Evolutionary conservation across 2,113 vertebrate genomes (phyloP), one percentile per base, ranked within the genome.

Genomic region (Benitochromis conjunctus): DNA sequence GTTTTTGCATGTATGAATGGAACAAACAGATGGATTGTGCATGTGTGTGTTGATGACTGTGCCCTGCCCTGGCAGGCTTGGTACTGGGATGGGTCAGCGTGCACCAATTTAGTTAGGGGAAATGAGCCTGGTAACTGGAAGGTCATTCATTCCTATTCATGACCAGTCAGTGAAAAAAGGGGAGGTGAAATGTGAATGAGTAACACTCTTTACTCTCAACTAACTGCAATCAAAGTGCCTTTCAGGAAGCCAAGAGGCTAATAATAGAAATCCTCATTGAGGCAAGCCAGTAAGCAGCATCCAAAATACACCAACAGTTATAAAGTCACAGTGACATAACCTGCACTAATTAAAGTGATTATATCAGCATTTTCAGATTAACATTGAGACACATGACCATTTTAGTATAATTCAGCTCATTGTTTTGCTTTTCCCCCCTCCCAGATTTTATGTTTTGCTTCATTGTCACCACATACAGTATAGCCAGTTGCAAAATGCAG

Each of bases 1-100:
- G 80, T 79, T 31, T 58, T 78, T 87, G 85, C 74, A 76, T 34
- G 77, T 41, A 38, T 55, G 76, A 16, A n/a, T 54, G 80, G 77
- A 62, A 84, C 53, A 76, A 66, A 82, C 83, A 77, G 71, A 79
- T 51, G 56, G 29, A 55, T 31, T 83, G 79, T 82, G 54, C 34
- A 26, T 29, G 58, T 62, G 46, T 84, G 78, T 77, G 51, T 10
- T 84, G 31, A 41, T 66, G 55, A 36, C 26, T 64, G 34, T 89
- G 38, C 81, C 69, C 57, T 86, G 46, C 43, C 48, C 82, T 78
- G 36, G 5, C 38, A n/a, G 74, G 21, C 82, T 34, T 18, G 41
- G 74, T 48, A 46, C 80, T 69, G 81, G 62, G 76, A 77, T 76
- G 11, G 76, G 88, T 93, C 84, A 74, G 80, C 7, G 64, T 82